Evolutionary conservation across 2,797 vertebrate species (phyloP).

Genomic region (Myotis planiceps): DNA sequence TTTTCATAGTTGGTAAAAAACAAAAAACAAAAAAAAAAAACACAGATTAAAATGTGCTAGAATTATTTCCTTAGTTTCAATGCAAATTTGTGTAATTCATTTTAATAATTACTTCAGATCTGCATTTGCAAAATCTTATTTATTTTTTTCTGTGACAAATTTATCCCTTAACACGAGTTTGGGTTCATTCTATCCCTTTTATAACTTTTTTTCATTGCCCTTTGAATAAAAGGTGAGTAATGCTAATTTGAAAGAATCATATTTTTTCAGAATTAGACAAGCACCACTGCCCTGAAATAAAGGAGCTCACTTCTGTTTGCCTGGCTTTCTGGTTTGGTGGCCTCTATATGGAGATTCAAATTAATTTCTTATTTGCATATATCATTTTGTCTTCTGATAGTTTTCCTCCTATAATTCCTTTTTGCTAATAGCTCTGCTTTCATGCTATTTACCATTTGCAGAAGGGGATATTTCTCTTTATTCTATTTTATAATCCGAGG

Average conservation of each 20-base stretch:
- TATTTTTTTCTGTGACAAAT: neutral
- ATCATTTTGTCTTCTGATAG: neutral
- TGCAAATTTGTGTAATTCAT: neutral
- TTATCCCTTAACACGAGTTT: conserved; percentile 17
- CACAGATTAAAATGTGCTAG: neutral
- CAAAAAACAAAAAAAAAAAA: too few relatives aligned
- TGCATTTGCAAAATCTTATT: conserved; percentile 27
- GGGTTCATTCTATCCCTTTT: neutral
- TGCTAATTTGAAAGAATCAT: neutral
- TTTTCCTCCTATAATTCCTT: neutral
- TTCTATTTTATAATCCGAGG: neutral
- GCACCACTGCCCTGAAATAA: neutral
- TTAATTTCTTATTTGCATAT: conserved; percentile 35
- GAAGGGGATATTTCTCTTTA: conserved; percentile 42
- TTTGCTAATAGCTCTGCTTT: conserved; percentile 31
- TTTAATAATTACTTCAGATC: conserved; percentile 52
- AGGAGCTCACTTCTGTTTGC: neutral
- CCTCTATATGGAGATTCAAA: neutral
- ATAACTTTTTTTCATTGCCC: neutral
- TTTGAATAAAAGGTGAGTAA: conserved; percentile 11
- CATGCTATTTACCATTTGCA: conserved; percentile 1
- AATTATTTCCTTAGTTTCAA: conserved; percentile 50
- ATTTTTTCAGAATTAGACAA: conserved; percentile 41
- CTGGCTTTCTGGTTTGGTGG: neutral
- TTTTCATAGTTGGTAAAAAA: neutral